Conservation (phyloP, 2,797 vertebrate species). For the Caiman crocodilus region DNA sequence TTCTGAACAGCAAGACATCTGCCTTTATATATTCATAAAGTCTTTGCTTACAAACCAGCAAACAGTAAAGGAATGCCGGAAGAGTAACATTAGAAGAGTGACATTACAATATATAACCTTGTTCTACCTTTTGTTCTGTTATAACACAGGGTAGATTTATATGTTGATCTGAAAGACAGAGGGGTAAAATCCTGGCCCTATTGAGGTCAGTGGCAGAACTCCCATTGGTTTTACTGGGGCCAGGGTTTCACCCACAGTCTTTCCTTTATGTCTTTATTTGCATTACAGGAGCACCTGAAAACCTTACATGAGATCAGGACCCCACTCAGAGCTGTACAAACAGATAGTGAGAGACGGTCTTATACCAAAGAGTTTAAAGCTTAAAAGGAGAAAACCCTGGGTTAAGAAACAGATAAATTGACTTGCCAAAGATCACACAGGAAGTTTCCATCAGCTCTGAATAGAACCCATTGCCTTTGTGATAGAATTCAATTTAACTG, state of each 20-base stretch:
- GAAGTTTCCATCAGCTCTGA: background rate
- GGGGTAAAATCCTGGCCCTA: background rate
- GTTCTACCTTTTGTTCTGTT: background rate
- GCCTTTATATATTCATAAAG: constrained; percentile 20
- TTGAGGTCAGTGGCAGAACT: constrained; percentile 15
- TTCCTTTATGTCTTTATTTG: constrained; percentile 14
- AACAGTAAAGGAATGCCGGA: constrained; percentile 28
- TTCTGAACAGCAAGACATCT: constrained; percentile 15
- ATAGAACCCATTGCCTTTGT: background rate
- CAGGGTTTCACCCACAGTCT: constrained; percentile 8
- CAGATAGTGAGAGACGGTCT: constrained; percentile 1
- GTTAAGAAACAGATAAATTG: background rate
- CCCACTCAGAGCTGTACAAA: constrained; percentile 29
- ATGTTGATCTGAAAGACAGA: background rate
- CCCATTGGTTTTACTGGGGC: constrained; percentile 11
- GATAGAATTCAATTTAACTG: background rate
- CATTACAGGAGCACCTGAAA: constrained; percentile 26
- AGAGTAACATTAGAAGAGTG: background rate
- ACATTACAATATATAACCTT: background rate
- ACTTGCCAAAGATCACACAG: background rate
- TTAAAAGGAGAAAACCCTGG: background rate
- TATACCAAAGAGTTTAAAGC: background rate
- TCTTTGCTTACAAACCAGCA: constrained; percentile 37
- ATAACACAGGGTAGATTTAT: constrained; percentile 19
- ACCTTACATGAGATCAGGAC: constrained; percentile 22